Base-by-base conservation (phyloP, 1,140 invertebrate genomes). In the Eufriesea mexicana region DNA sequence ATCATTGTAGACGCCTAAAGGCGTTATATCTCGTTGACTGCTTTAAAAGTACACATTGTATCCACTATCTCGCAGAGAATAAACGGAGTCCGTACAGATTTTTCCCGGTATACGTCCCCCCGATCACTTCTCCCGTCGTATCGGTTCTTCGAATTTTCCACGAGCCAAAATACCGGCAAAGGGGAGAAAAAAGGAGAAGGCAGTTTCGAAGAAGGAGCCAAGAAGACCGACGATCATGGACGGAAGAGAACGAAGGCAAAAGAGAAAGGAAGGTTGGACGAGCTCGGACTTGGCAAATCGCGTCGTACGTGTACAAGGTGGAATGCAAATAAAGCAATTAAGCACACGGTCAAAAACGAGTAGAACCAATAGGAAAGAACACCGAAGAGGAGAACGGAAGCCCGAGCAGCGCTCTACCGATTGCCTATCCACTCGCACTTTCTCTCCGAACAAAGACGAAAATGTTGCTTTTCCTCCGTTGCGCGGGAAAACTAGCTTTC, bases 21-120 rank as follows among this genome's bases (percentile, higher is more conserved):
- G 55, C 47, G 64, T 64, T 81, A 28, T 66, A 78, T 79, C 57
- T 82, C 62, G 72, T 83, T 83, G 67, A 80, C 45, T 76, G 73
- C 72, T 88, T 79, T 23, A 10, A 49, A 82, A 67, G 47, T 64
- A 71, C 71, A 51, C 76, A 80, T 67, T 85, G 79, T 87, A 88
- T 83, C 70, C 72, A 76, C 55, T 76, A 72, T 89, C 86, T 88
- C 80, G 28, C 62, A 83, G 62, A 81, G 67, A 89, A 89, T 89
- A 89, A 89, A 89, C 51, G 25, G 28, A 75, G 66, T 64, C 76
- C 10, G 77, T 79, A 83, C 55, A 54, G 75, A 25, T n/a, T 23
- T 16, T 49, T 75, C 42, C 35, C n/a, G 12, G 18, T 55, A 16
- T 14, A 9, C 42, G n/a, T 78, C 35, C 51, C 10, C n/a, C 35